Conservation (phyloP, 2,797 vertebrate species). For the Holocentrus rufus region DNA sequence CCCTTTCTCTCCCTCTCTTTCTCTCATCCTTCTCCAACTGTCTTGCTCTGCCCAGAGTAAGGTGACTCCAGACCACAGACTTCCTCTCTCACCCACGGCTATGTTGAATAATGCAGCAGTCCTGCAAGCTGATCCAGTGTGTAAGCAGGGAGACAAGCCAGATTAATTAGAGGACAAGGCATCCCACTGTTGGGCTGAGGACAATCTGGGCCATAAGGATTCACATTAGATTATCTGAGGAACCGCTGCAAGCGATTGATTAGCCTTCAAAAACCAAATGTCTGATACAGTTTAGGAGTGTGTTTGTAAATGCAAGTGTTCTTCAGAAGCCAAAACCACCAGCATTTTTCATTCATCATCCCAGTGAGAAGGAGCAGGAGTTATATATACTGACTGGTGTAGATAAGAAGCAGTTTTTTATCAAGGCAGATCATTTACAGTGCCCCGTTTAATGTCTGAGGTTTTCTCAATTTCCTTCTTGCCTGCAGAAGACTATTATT, state of each 20-base stretch:
- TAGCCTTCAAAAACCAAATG: conserved; percentile 44
- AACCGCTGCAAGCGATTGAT: conserved; percentile 17
- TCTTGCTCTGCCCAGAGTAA: conserved; percentile 55
- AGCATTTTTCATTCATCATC: conserved; percentile 38
- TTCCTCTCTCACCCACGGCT: conserved; percentile 70
- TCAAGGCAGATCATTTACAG: conserved; percentile 41
- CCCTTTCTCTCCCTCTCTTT: conserved; percentile 34
- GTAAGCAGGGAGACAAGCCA: conserved; percentile 75
- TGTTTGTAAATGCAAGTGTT: conserved; percentile 20
- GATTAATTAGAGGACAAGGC: conserved; percentile 82
- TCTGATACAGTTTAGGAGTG: background rate
- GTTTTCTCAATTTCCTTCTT: conserved; percentile 58
- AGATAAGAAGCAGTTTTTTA: conserved; percentile 31
- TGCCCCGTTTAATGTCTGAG: conserved; percentile 44
- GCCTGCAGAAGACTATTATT: conserved; percentile 65
- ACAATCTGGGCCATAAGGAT: conserved; percentile 38
- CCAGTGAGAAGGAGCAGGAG: conserved; percentile 29
- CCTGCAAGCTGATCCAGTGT: conserved; percentile 79
- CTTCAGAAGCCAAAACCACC: background rate
- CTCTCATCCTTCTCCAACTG: conserved; percentile 49
- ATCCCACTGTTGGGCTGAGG: conserved; percentile 51
- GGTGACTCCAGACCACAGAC: conserved; percentile 76
- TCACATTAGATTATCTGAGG: conserved; percentile 16
- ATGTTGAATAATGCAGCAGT: conserved; percentile 81
- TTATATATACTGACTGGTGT: conserved; percentile 36